phyloP scores from a whole-genome alignment of 2,113 vertebrate genomes.

The Naja naja region DNA sequence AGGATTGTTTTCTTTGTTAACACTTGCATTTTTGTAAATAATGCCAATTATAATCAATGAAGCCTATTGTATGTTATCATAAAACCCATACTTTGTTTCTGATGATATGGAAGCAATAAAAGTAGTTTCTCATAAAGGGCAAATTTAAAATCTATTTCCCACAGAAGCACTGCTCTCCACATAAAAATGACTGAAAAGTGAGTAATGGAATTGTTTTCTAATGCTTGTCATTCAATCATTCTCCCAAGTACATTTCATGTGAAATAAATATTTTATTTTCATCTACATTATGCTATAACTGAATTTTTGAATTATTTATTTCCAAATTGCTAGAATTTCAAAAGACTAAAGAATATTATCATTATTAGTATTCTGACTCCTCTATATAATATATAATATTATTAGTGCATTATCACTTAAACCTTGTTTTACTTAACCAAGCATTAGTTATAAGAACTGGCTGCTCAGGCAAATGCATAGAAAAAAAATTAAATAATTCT shows the following conservation, averaged over 20 bases:
- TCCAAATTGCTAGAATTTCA: background rate
- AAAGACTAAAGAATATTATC: background rate
- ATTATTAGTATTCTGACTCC: background rate
- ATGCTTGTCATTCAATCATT: background rate
- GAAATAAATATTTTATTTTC: background rate
- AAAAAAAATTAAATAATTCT: background rate
- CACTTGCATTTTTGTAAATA: background rate
- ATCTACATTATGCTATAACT: background rate
- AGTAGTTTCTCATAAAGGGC: background rate
- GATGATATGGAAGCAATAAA: background rate
- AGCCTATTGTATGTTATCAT: background rate
- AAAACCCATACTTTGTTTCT: background rate
- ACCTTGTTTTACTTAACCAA: background rate
- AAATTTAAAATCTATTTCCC: background rate
- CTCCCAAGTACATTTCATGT: background rate
- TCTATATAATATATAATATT: background rate
- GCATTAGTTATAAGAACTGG: background rate
- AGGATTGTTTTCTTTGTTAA: background rate
- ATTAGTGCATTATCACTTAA: no score
- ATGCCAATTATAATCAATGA: background rate
- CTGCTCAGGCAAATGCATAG: background rate
- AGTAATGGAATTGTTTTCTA: background rate
- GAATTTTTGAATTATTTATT: background rate
- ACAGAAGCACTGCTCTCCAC: background rate
- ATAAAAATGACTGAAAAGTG: background rate